These are phyloP conservation scores for Anoplopoma fimbria DNA, from an alignment of 2,113 vertebrate genomes.

Conservation along the genomic window DNA sequence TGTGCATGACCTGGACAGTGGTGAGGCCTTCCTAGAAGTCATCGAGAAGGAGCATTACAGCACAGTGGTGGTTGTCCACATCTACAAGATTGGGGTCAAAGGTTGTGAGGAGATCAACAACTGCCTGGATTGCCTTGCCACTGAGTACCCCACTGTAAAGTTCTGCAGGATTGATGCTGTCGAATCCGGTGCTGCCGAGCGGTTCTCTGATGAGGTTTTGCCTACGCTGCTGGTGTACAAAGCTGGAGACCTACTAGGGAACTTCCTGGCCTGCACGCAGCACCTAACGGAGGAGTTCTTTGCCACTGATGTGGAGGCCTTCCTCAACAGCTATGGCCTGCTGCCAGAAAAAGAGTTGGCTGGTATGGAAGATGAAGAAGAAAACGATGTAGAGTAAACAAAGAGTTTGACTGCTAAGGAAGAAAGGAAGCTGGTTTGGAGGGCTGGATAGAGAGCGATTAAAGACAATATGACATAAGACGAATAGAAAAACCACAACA, in stretches of 20 bases:
- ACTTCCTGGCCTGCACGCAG: slow-evolving; percentile 91
- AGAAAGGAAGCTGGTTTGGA: slow-evolving; percentile 9
- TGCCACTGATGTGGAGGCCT: slow-evolving; percentile 93
- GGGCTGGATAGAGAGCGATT: slow-evolving; percentile 12
- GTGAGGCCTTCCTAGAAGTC: slow-evolving; percentile 93
- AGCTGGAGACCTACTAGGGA: slow-evolving; percentile 94
- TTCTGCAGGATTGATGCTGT: slow-evolving; percentile 96
- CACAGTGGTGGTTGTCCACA: slow-evolving; percentile 92
- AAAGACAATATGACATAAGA: slow-evolving; percentile 42
- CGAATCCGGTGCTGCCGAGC: slow-evolving; percentile 89
- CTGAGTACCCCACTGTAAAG: slow-evolving; percentile 90
- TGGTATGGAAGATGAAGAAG: slow-evolving; percentile 76
- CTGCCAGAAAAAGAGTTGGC: slow-evolving; percentile 90
- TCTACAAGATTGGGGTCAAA: slow-evolving; percentile 89
- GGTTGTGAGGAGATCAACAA: slow-evolving; percentile 92
- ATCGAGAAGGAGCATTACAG: slow-evolving; percentile 93
- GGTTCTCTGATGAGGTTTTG: slow-evolving; percentile 91
- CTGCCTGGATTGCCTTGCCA: slow-evolving; percentile 90
- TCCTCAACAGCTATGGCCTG: slow-evolving; percentile 95
- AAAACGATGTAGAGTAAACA: slow-evolving; percentile 86
- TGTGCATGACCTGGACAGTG: slow-evolving; percentile 89
- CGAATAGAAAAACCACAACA: slow-evolving; percentile 15
- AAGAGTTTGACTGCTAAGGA: slow-evolving; percentile 11
- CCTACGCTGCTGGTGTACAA: slow-evolving; percentile 95
- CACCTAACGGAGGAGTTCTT: slow-evolving; percentile 94